These are phyloP conservation scores for Centropus unirufus DNA, from an alignment of 2,113 vertebrate species.

Conservation along the genomic window DNA sequence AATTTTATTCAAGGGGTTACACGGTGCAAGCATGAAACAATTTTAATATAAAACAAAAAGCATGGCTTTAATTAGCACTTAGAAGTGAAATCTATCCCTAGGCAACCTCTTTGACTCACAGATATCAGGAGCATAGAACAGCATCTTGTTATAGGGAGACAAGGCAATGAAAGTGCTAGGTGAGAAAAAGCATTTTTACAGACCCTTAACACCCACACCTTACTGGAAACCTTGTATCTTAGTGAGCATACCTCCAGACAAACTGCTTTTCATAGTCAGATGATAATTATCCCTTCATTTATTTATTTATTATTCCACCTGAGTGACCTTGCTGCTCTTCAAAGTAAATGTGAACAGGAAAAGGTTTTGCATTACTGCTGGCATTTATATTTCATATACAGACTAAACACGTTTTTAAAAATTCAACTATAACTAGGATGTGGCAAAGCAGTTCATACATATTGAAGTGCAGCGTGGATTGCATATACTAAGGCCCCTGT, in stretches of 20 bases:
- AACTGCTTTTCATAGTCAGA: not conserved
- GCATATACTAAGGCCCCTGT: not conserved
- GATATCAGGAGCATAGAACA: not conserved
- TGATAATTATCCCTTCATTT: constrained; percentile 13
- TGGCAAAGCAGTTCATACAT: constrained; percentile 9
- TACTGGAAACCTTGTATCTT: not conserved
- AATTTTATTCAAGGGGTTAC: not conserved
- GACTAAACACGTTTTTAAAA: not conserved
- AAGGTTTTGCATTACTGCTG: not conserved
- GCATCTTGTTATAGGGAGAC: not conserved
- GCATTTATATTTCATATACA: constrained; percentile 1
- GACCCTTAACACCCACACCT: not conserved
- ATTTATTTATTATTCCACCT: not conserved
- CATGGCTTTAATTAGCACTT: not conserved
- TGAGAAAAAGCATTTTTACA: not conserved
- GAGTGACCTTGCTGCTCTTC: not conserved
- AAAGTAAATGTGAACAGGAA: not conserved
- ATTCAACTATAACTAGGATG: not conserved
- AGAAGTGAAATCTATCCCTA: not conserved
- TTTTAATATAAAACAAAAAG: not conserved
- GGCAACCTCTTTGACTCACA: not conserved
- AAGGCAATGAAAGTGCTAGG: not conserved
- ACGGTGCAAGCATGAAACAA: not conserved
- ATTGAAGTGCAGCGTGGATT: not conserved
- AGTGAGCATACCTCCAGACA: not conserved